Base-by-base conservation (phyloP, 2,888 invertebrate species). In the Dryobota labecula region DNA sequence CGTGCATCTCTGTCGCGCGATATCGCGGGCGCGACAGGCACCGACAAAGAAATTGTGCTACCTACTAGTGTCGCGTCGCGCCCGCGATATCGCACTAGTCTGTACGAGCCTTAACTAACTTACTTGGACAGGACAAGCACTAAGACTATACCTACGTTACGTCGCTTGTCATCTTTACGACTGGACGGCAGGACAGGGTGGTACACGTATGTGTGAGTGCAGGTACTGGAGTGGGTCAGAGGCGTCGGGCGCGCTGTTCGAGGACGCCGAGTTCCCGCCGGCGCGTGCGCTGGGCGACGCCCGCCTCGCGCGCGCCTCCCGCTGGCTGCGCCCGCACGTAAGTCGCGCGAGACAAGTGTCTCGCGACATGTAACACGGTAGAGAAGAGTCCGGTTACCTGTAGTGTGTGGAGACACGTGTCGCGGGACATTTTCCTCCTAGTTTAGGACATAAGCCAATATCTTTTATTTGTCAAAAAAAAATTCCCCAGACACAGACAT, bases 281-380 rank as follows among this genome's bases (percentile, higher is more conserved):
- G 63, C 66, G 76, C 89, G 90, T 97, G 74, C 83, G 36, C 78
- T 85, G 6, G 84, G 78, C 76, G 96, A 97, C 96, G 92, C 97
- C 97, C 91, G 96, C 96, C 91, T 66, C 13, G 67, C 80, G 24
- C 73, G 73, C 63, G 95, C 94, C 96, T 94, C 97, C 80, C 95
- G 96, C 54, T 97, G 97, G 97, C 96, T 96, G 95, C 92, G 97
- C 80, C 97, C 97, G 20, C 97, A 97, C 88, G 97, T 97, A 91
- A 96, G 97, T 58, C 58, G 15, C 24, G 36, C 8, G 36, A 15
- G n/a, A n/a, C 15, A 1, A 15, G 8, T n/a, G 33, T 56, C 30
- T 13, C 54, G 30, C 54, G 30, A 33, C 20, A 20, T 20, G 30
- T 33, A 20, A 33, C 33, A n/a, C 56, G n/a, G 8, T n/a, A n/a